Conservation (phyloP, 2,888 invertebrate species). For the Microdon myrmicae region DNA sequence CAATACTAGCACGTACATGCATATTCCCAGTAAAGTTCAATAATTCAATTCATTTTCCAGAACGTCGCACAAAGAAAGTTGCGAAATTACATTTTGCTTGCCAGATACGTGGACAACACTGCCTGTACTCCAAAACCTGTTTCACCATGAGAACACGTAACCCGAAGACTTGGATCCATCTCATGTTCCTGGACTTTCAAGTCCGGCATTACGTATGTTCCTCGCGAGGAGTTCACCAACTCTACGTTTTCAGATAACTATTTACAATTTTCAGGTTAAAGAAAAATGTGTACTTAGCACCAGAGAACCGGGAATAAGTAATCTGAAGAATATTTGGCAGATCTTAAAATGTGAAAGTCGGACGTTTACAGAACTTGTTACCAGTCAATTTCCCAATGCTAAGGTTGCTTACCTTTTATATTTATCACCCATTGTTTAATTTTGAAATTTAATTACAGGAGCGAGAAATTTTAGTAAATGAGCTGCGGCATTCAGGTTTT, state of each 20-base stretch:
- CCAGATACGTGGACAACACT: constrained; percentile 84
- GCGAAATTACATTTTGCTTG: constrained; percentile 91
- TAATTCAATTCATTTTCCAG: constrained; percentile 69
- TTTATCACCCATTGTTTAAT: background rate
- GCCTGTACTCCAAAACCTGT: constrained; percentile 83
- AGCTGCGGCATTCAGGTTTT: constrained; percentile 86
- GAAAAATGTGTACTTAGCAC: constrained; percentile 82
- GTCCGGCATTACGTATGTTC: constrained; percentile 67
- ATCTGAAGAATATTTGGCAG: constrained; percentile 93
- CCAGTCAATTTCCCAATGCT: constrained; percentile 90
- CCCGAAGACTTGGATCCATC: constrained; percentile 92
- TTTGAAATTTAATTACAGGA: constrained; percentile 69
- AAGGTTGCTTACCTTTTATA: constrained; percentile 70
- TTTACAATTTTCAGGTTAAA: constrained; percentile 70
- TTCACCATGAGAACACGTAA: constrained; percentile 83
- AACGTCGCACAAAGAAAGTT: constrained; percentile 84
- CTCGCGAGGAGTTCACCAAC: background rate
- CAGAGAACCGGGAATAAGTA: constrained; percentile 82
- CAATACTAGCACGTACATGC: no score
- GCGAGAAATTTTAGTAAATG: constrained; percentile 86
- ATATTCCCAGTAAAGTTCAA: no score
- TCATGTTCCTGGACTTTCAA: constrained; percentile 94
- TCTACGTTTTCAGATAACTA: background rate
- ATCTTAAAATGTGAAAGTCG: constrained; percentile 91
- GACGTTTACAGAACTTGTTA: constrained; percentile 89